Base-by-base conservation (phyloP, 2,113 vertebrate species). In the Hirundichthys speculiger region DNA sequence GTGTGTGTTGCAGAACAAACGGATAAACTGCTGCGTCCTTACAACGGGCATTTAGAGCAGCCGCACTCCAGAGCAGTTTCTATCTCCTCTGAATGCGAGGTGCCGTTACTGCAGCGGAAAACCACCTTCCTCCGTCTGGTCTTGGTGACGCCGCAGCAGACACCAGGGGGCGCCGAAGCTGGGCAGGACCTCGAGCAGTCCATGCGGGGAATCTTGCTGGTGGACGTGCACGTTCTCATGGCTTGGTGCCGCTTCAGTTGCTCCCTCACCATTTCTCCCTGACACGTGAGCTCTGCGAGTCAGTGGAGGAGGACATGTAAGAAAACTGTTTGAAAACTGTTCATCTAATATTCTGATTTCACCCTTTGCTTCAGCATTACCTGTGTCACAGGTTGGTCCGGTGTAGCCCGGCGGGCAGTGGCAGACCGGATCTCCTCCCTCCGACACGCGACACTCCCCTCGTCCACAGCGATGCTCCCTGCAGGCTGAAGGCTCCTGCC, bases 41-140 rank as follows among this genome's bases (percentile, higher is more conserved):
- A 93, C 93, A 93, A 92, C 52, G 91, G 93, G 76, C 97, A 99
- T 25, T 89, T 91, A 53, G 89, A 93, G 87, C 97, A 99, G 91
- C 95, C 94, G 5, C 97, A 99, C 79, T 98, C 97, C 80, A 94
- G 86, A 1, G 94, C 91, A 45, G 94, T 94, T 77, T 98, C 97
- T 84, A 98, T 92, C 84, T 99, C 97, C 66, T 99, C 97, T 0
- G 93, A 93, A 88, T 96, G 96, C 14, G 94, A 95, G 85, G 94
- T 91, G 87, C 95, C 94, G 1, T 99, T 96, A 1, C 91, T 52
- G 80, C 97, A 99, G 87, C 94, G 94, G 92, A 99, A 98, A 68
- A 92, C 89, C 42, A 94, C 95, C 92, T 98, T 98, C 90, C 96
- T 88, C 79, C 93, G 77, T 45, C 96, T 94, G 92, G 86, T 98